Conservation (phyloP, 2,888 invertebrate genomes). For the Oscheius myriophilus region DNA sequence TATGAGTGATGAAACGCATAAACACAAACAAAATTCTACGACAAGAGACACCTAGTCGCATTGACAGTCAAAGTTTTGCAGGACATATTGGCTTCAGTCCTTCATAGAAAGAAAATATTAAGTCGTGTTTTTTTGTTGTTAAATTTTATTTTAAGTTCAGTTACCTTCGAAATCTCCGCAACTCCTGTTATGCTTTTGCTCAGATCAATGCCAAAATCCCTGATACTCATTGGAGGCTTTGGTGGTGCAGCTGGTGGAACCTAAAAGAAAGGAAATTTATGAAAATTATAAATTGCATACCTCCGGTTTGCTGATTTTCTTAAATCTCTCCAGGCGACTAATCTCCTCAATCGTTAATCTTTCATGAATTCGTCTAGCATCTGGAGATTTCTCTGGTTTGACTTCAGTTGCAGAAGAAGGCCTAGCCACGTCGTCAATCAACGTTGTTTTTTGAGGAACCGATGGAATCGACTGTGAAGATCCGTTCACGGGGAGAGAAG, state of each 20-base stretch:
- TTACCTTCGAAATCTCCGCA: constrained; percentile 11
- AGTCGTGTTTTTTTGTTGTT: too few relatives aligned
- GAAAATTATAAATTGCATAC: background rate
- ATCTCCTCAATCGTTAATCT: constrained; percentile 25
- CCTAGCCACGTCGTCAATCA: constrained; percentile 39
- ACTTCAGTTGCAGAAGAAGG: constrained; percentile 21
- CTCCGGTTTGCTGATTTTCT: constrained; percentile 17
- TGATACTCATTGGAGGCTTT: constrained; percentile 31
- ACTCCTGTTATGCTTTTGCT: constrained; percentile 17
- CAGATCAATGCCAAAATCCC: constrained; percentile 48
- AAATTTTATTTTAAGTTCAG: background rate
- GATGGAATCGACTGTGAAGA: constrained; percentile 37
- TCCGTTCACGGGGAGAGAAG: constrained; percentile 22
- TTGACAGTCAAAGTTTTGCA: too few relatives aligned
- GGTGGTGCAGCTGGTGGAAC: constrained; percentile 33
- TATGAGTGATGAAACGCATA: too few relatives aligned
- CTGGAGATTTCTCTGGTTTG: constrained; percentile 4
- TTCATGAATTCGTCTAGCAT: constrained; percentile 7
- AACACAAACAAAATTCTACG: too few relatives aligned
- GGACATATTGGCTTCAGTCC: too few relatives aligned
- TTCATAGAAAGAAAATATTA: too few relatives aligned
- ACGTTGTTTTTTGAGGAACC: constrained; percentile 30
- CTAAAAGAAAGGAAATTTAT: background rate
- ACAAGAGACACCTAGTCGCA: too few relatives aligned
- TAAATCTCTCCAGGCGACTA: constrained; percentile 18